Evolutionary conservation across 2,113 vertebrate genomes (phyloP).

Genomic region (Helogale parvula): DNA sequence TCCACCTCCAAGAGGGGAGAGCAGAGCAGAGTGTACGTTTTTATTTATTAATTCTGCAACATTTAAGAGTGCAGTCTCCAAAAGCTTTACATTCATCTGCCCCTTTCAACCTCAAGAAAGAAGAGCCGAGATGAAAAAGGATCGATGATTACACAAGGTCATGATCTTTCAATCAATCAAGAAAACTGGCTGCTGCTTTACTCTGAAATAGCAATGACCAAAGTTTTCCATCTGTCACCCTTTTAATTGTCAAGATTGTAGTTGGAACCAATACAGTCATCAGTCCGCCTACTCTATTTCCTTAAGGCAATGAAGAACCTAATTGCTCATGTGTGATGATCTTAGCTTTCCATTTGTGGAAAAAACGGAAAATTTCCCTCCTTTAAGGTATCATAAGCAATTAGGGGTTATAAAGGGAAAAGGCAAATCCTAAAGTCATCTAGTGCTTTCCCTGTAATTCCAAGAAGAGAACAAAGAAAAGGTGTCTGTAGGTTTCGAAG

Average conservation of each 20-base stretch:
- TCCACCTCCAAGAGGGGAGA: background rate
- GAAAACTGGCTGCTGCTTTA: background rate
- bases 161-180: conserved; percentile 15
- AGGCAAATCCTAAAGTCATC: conserved; percentile 18
- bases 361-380: conserved; percentile 22
- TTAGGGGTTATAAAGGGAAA: conserved; percentile 43
- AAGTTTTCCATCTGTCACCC: background rate
- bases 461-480: conserved; percentile 8
- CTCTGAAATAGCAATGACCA: background rate
- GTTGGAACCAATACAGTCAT: background rate
- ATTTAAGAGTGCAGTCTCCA: background rate
- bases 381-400: background rate
- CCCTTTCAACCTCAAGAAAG: background rate
- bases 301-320: conserved; percentile 10
- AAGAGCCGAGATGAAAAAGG: background rate
- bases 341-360: background rate
- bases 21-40: background rate
- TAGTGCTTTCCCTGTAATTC: conserved; percentile 18
- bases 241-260: conserved; percentile 31
- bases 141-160: background rate
- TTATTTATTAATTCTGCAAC: background rate
- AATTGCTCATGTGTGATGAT: conserved; percentile 34
- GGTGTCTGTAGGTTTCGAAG: background rate
- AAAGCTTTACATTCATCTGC: background rate
- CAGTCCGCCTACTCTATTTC: background rate